phyloP scores from a whole-genome alignment of 2,113 vertebrate genomes.

The Sigmodon hispidus region DNA sequence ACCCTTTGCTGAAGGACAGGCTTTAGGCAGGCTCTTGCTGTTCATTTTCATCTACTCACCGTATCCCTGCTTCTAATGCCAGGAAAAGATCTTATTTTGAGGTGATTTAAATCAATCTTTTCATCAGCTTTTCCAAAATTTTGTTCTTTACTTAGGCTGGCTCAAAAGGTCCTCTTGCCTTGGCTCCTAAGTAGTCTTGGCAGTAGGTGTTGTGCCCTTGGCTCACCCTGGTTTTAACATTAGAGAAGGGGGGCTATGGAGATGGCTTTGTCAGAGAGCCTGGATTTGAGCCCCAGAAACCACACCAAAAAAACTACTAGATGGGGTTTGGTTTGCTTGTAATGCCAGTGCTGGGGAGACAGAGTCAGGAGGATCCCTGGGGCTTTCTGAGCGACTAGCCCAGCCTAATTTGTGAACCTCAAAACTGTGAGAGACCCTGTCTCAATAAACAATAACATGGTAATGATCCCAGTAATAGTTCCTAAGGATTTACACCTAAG shows the following conservation, averaged over 20 bases:
- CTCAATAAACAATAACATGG: not conserved
- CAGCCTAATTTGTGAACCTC: not conserved
- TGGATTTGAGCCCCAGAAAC: not conserved
- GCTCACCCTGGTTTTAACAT: not conserved
- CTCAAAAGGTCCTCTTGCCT: not conserved
- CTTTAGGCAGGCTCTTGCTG: conserved; percentile 31
- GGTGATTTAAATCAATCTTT: conserved; percentile 14
- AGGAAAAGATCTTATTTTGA: conserved; percentile 47
- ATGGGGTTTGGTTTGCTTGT: not conserved
- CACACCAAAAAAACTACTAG: no score
- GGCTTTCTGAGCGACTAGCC: not conserved
- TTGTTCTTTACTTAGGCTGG: not conserved
- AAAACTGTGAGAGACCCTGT: not conserved
- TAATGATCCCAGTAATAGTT: not conserved
- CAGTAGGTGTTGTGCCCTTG: not conserved
- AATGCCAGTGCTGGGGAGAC: not conserved
- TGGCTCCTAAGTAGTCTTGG: not conserved
- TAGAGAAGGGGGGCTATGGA: not conserved
- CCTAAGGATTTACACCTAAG: not conserved
- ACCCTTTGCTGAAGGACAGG: not conserved
- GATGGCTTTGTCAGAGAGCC: not conserved
- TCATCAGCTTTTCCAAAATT: conserved; percentile 4
- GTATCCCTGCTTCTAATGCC: conserved; percentile 2
- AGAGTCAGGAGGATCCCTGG: not conserved
- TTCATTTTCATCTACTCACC: not conserved